phyloP scores from a whole-genome alignment of 2,888 invertebrate species.

The Sepiola atlantica region DNA sequence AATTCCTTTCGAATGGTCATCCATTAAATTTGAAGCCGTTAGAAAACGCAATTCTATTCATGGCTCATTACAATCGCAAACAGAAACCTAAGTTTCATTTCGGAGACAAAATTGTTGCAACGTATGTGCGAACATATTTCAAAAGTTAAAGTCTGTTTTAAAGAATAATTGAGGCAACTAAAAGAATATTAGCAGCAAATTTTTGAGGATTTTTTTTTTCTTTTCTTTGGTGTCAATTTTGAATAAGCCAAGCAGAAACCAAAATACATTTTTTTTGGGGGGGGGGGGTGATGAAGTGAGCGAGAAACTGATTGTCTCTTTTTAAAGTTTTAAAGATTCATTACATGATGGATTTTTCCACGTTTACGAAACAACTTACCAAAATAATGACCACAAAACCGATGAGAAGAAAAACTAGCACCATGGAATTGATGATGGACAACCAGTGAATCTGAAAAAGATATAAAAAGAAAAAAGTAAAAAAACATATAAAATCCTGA shows the following conservation, averaged over 20 bases:
- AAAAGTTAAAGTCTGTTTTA: neutral
- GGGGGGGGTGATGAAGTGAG: no score
- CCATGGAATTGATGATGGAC: conserved; percentile 77
- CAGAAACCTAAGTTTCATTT: neutral
- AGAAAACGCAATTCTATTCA: neutral
- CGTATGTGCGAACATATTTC: neutral
- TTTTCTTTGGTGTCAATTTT: neutral
- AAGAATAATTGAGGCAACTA: neutral
- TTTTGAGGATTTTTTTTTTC: neutral
- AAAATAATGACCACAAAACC: conserved; percentile 77
- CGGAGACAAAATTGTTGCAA: neutral
- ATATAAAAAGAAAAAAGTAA: conserved; percentile 35
- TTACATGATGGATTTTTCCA: neutral
- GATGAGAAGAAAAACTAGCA: conserved; percentile 76
- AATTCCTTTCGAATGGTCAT: neutral
- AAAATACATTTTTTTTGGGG: neutral
- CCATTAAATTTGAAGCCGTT: neutral
- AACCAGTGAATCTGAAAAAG: conserved; percentile 77
- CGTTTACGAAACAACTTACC: conserved; percentile 68
- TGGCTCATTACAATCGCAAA: neutral
- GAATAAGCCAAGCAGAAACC: neutral
- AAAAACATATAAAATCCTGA: neutral
- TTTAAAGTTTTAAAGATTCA: neutral
- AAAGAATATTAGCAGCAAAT: neutral
- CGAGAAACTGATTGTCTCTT: neutral